Percentiles rank a stretch among this genome's conserved stretches.
phyloP scores from a whole-genome alignment of 53 echinoderm and acorn worm genomes.

The Apostichopus leukothele region DNA sequence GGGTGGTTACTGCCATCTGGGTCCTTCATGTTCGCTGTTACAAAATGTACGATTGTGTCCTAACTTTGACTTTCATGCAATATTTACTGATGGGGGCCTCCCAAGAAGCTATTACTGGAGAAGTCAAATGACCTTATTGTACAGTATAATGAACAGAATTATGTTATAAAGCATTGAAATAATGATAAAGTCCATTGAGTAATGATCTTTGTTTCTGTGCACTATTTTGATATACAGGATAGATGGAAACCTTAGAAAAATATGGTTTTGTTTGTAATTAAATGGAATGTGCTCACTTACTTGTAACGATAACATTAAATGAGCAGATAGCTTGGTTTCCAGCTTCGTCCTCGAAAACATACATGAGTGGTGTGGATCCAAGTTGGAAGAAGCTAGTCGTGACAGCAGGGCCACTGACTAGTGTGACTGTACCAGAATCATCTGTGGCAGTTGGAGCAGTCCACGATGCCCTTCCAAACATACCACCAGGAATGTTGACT shows the following conservation, averaged over 20 bases:
- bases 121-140: too few species aligned
- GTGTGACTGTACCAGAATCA: slow-evolving; percentile 45
- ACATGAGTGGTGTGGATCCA: slow-evolving; percentile 61
- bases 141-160: too few species aligned
- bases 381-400: slow-evolving; percentile 54
- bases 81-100: too few species aligned
- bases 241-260: too few species aligned
- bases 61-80: too few species aligned
- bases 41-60: too few species aligned
- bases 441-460: slow-evolving; percentile 69
- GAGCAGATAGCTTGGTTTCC: slow-evolving; percentile 70
- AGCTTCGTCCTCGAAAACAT: slow-evolving; percentile 68
- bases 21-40: too few species aligned
- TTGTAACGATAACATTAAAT: slow-evolving; percentile 59
- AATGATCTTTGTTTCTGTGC: neutral
- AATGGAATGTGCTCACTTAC: slow-evolving; percentile 43
- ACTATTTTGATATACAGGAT: too few species aligned
- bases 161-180: too few species aligned
- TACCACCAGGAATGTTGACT: slow-evolving; percentile 30
- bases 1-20: too few species aligned
- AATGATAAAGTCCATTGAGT: neutral
- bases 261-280: too few species aligned
- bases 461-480: slow-evolving; percentile 56
- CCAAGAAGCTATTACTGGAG: too few species aligned
- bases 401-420: slow-evolving; percentile 60